Conservation (phyloP, 2,888 invertebrate genomes). For the Drosophila algonquin region DNA sequence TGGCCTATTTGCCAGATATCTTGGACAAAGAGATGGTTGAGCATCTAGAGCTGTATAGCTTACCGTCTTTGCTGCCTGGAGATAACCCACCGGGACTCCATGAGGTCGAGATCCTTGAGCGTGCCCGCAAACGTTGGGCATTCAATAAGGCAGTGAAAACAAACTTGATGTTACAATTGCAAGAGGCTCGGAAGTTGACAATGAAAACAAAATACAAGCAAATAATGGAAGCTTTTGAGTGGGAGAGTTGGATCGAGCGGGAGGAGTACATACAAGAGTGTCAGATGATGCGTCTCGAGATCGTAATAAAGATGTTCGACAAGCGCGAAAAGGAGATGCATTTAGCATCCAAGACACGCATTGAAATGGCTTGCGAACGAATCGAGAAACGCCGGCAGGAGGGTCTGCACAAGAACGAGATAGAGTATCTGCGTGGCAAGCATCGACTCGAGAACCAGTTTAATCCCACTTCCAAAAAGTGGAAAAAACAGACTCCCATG, state of each 20-base stretch:
- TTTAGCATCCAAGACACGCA: conserved; percentile 83
- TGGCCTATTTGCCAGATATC: conserved; percentile 80
- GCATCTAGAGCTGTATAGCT: conserved; percentile 77
- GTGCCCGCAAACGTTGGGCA: conserved; percentile 87
- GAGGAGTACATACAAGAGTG: conserved; percentile 91
- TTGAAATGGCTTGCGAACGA: conserved; percentile 84
- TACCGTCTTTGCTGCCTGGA: conserved; percentile 75
- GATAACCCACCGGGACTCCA: conserved; percentile 79
- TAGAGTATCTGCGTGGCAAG: conserved; percentile 83
- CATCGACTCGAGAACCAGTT: conserved; percentile 85
- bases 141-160: conserved; percentile 87
- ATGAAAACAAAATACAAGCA: conserved; percentile 84
- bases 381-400: conserved; percentile 85
- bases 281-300: conserved; percentile 87
- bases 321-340: conserved; percentile 84
- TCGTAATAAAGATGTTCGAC: conserved; percentile 86
- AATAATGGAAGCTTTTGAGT: conserved; percentile 91
- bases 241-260: conserved; percentile 92
- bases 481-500: conserved; percentile 84
- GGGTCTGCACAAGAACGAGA: conserved; percentile 85
- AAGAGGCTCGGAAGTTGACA: conserved; percentile 84
- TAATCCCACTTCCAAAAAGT: conserved; percentile 81
- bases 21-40: conserved; percentile 59
- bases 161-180: conserved; percentile 84
- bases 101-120: conserved; percentile 86